Conservation (phyloP, 2,888 invertebrate species). For the Hipparchia sbordonii region DNA sequence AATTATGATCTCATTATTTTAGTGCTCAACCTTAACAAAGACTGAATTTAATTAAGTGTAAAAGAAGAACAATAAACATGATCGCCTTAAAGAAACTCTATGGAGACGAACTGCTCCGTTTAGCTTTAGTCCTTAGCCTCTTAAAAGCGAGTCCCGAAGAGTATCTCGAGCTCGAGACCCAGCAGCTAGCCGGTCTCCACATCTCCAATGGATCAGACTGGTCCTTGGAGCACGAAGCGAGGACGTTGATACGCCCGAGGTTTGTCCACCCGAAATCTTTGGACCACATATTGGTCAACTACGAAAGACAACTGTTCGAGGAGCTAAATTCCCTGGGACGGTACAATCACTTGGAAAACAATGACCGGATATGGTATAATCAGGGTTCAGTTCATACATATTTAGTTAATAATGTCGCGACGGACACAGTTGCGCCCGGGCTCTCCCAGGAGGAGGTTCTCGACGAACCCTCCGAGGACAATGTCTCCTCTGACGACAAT, state of each 20-base stretch:
- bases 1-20: conserved; percentile 68
- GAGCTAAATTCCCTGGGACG: conserved; percentile 88
- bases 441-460: conserved; percentile 59
- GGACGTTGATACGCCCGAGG: conserved; percentile 82
- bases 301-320: conserved; percentile 88
- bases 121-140: conserved; percentile 91
- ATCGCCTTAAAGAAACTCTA: conserved; percentile 92
- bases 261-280: conserved; percentile 88
- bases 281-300: conserved; percentile 87
- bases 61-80: conserved; percentile 73
- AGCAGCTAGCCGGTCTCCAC: conserved; percentile 82
- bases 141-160: conserved; percentile 89
- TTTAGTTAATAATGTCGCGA: conserved; percentile 76
- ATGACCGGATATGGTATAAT: conserved; percentile 74
- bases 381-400: conserved; percentile 73
- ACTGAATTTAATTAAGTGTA: conserved; percentile 44
- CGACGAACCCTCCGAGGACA: conserved; percentile 58
- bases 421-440: conserved; percentile 70
- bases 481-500: conserved; percentile 73
- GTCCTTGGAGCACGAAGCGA: conserved; percentile 83
- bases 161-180: conserved; percentile 83
- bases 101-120: conserved; percentile 90
- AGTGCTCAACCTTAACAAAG: conserved; percentile 63
- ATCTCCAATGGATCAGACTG: conserved; percentile 87
- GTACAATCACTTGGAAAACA: conserved; percentile 65